Evolutionary conservation across 2,888 invertebrate genomes (phyloP).

Genomic region (Leptinotarsa tumamoca): DNA sequence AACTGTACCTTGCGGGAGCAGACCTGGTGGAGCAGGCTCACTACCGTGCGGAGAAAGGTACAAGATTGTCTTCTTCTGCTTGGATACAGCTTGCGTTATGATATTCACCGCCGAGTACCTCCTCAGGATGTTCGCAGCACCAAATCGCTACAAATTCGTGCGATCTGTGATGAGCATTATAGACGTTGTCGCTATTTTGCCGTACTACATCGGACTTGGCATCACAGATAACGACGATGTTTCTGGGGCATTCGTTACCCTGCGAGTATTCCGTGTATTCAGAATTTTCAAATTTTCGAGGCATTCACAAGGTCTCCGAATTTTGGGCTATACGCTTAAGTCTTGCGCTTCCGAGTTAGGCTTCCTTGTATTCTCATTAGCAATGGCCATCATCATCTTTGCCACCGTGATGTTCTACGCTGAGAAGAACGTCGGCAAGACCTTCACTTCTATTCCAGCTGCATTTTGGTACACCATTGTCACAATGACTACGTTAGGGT

Average conservation of each 20-base stretch:
- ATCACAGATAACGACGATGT: slow-evolving; percentile 99
- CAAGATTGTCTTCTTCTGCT: slow-evolving; percentile 98
- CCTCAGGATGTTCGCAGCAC: slow-evolving; percentile 96
- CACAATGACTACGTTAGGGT: slow-evolving; percentile 99
- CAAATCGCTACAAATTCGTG: slow-evolving; percentile 96
- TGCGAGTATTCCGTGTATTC: slow-evolving; percentile 99
- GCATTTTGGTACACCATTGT: slow-evolving; percentile 99
- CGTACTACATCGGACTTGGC: slow-evolving; percentile 98
- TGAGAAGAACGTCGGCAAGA: slow-evolving; percentile 97
- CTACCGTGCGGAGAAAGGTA: slow-evolving; percentile 97
- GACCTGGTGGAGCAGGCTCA: slow-evolving; percentile 88
- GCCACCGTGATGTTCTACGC: slow-evolving; percentile 99
- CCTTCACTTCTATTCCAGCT: slow-evolving; percentile 99
- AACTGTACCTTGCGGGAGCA: slow-evolving; percentile 90
- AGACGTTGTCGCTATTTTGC: slow-evolving; percentile 98
- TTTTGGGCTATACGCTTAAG: slow-evolving; percentile 98
- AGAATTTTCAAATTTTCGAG: slow-evolving; percentile 99
- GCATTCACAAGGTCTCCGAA: slow-evolving; percentile 98
- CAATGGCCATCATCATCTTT: slow-evolving; percentile 99
- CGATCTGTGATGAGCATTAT: slow-evolving; percentile 99
- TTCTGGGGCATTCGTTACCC: slow-evolving; percentile 98
- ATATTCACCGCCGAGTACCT: slow-evolving; percentile 99
- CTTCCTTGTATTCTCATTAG: slow-evolving; percentile 98
- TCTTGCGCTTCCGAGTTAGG: slow-evolving; percentile 99
- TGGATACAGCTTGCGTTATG: slow-evolving; percentile 99